Base-by-base conservation (phyloP, 2,113 vertebrate genomes). In the Pseudorectes ferrugineus region DNA sequence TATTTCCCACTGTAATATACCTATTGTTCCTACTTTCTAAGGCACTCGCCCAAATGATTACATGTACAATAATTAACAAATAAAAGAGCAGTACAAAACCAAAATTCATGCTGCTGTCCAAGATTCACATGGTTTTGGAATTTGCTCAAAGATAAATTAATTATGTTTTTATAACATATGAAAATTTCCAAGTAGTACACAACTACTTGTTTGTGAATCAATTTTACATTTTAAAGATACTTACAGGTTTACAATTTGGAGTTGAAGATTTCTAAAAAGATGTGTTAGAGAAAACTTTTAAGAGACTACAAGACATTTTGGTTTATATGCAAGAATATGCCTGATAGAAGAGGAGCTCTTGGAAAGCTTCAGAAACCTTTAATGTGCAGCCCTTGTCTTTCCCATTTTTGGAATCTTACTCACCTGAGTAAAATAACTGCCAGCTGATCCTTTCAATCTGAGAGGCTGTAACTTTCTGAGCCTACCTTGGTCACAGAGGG, bases 401-500 rank as follows among this genome's bases (percentile, higher is more conserved):
- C 35, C 40, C 54, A 76, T 72, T 95, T 91, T 73, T 25, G 13
- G 91, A 93, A 65, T 72, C 57, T 81, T 88, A 83, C 57, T 92
- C 65, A 66, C 55, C 42, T 61, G 54, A 93, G 66, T 79, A 82
- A 81, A 85, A 73, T 78, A 78, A 49, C 52, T 55, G 74, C 81
- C 62, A 83, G 35, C 28, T 63, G 36, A 86, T 90, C 55, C 58
- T 58, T 31, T 77, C 79, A 77, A 3, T 68, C 48, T 77, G 54
- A 92, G 33, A 84, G n/a, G 28, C 62, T 66, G 46, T 49, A 79
- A 68, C 52, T 51, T 91, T 88, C 55, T 62, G 33, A 90, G 76
- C 51, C 35, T 78, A 54, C 54, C 75, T 92, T 90, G 87, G 88
- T 86, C 89, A 95, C 70, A 90, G 15, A 93, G 36, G 75, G 65